A percentile compares a stretch with the other conserved stretches of the same genome.
These are phyloP conservation scores for Schizaphis graminum DNA, from an alignment of 2,888 invertebrate species.

Conservation along the genomic window DNA sequence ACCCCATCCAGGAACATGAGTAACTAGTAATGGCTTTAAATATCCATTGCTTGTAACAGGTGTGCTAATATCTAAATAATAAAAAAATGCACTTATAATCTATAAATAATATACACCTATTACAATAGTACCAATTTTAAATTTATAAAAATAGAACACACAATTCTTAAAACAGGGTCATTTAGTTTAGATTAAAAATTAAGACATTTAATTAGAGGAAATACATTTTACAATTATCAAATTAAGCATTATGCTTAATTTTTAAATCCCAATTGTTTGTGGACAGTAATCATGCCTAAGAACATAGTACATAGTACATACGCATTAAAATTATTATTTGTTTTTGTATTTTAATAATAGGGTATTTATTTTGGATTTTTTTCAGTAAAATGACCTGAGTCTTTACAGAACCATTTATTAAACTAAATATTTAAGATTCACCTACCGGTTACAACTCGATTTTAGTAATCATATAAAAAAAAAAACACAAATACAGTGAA, in stretches of 20 bases:
- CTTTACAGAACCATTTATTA: not conserved
- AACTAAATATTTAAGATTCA: not conserved
- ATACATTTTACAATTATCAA: not conserved
- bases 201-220: not conserved
- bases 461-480: not conserved
- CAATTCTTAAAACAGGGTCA: not conserved
- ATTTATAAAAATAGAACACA: not conserved
- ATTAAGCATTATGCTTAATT: not conserved
- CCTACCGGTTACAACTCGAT: not conserved
- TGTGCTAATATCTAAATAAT: slow-evolving; percentile 63
- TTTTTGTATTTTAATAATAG: not conserved
- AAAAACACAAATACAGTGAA: not conserved
- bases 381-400: not conserved
- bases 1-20: slow-evolving; percentile 82
- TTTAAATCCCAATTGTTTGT: not conserved
- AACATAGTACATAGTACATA: not conserved
- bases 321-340: not conserved
- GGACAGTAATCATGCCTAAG: not conserved
- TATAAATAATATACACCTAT: slow-evolving; percentile 6
- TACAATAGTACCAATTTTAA: not conserved
- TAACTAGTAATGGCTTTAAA: slow-evolving; percentile 86
- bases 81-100: slow-evolving; percentile 47
- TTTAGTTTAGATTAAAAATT: not conserved
- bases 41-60: slow-evolving; percentile 81
- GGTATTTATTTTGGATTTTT: not conserved